Evolutionary conservation across 2,797 vertebrate species (phyloP), one percentile per base, ranked within the genome.

Genomic region (Lateolabrax maculatus): DNA sequence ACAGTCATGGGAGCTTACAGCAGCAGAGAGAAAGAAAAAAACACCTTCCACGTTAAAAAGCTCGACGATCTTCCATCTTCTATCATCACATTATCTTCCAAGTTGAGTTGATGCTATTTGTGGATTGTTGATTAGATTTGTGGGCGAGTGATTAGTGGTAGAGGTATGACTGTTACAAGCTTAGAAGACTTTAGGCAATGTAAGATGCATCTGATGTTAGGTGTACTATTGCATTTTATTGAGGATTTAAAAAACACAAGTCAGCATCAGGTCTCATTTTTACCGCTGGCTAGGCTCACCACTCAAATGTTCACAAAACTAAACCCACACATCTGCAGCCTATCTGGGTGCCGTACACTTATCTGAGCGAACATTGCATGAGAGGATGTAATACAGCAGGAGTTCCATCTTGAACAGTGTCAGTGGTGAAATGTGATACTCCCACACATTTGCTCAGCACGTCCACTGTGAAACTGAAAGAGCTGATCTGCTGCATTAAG

Each of bases 1-100:
- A 99, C 98, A 0, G 97, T 96, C 98, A 99, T 97, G 0, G 97
- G 95, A 27, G 98, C 98, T 99, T 83, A 52, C 86, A 82, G 41
- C 41, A 75, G 46, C 46, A 69, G 12, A 57, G 43, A 51, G 36
- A 6, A 53, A 25, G 11, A 23, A 53, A 5, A 74, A 21, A 3
- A 71, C 51, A 69, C 9, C 8, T 29, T 61, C 29, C 27, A 66
- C 9, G 74, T 69, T 46, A 56, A 52, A 53, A 55, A 27, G 19
- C 19, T 51, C 6, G 46, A 43, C 55, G 25, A 23, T 52, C 25
- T 34, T 70, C 31, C 11, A 61, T 57, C 67, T 72, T 62, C 46
- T 34, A 46, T 46, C 31, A 25, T 39, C 52, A 52, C 34, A 52
- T 15, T 36, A n/a, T 23, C 13, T 68, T 65, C 5, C 34, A 10